phyloP scores from a whole-genome alignment of 2,888 invertebrate genomes.

The Drosophila multiciliata region DNA sequence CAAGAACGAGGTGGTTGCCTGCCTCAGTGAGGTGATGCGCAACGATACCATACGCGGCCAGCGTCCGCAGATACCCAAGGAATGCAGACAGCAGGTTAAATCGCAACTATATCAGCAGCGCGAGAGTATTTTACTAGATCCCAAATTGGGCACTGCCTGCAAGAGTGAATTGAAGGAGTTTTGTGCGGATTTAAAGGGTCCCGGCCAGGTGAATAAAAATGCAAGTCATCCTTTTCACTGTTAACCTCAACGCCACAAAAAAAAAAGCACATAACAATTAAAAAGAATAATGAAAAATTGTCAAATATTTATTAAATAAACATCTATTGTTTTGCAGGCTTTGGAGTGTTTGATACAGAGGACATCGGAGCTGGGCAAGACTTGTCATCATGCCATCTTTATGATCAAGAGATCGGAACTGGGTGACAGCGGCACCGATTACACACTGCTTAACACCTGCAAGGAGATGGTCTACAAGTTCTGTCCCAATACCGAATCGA shows the following conservation, averaged over 20 bases:
- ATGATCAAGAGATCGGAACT: constrained; percentile 94
- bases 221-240: constrained; percentile 67
- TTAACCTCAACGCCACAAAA: constrained; percentile 30
- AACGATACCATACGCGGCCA: constrained; percentile 93
- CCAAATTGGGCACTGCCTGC: constrained; percentile 93
- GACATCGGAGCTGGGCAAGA: constrained; percentile 88
- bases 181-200: constrained; percentile 90
- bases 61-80: constrained; percentile 92
- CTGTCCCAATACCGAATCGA: constrained; percentile 90
- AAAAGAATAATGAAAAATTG: not conserved
- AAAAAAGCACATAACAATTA: not conserved
- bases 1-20: constrained; percentile 89
- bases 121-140: constrained; percentile 94
- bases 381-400: constrained; percentile 93
- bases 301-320: not conserved
- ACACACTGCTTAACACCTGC: constrained; percentile 92
- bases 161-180: constrained; percentile 90
- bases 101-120: constrained; percentile 96
- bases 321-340: constrained; percentile 86
- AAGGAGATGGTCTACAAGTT: constrained; percentile 94
- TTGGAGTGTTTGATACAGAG: constrained; percentile 91
- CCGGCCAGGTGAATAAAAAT: constrained; percentile 85
- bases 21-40: constrained; percentile 92
- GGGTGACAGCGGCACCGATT: constrained; percentile 94
- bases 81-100: constrained; percentile 95